Evolutionary conservation across 92 coral and sea anemone genomes (phyloP).

Genomic region (Porites lobata): DNA sequence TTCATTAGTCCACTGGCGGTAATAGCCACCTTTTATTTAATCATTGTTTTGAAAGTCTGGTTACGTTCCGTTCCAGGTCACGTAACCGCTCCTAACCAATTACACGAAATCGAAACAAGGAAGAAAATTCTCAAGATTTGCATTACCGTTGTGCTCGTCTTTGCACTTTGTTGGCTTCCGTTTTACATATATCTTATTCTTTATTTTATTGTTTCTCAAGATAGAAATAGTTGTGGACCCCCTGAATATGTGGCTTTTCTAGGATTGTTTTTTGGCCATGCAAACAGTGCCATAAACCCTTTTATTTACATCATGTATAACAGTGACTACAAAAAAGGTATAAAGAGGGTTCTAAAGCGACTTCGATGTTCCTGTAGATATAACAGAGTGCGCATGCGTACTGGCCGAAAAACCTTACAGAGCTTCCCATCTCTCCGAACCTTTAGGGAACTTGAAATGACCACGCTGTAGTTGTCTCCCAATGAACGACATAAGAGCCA

Average conservation of each 20-base stretch:
- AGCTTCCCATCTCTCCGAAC: constrained; percentile 25
- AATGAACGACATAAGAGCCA: no score
- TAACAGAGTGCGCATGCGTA: constrained; percentile 27
- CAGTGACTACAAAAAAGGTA: constrained; percentile 67
- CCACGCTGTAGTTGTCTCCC: neutral
- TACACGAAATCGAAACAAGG: constrained; percentile 73
- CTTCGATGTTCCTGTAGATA: constrained; percentile 11
- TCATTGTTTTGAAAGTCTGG: constrained; percentile 89
- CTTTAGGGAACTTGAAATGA: constrained; percentile 30
- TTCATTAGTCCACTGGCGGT: constrained; percentile 76
- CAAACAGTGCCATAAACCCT: constrained; percentile 84
- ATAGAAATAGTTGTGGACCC: constrained; percentile 51
- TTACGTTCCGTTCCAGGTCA: constrained; percentile 89
- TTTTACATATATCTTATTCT: constrained; percentile 70
- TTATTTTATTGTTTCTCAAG: constrained; percentile 20
- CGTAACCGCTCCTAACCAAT: constrained; percentile 75
- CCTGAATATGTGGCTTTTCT: constrained; percentile 67
- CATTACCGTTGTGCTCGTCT: constrained; percentile 76
- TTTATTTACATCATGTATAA: constrained; percentile 82
- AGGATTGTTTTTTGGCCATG: constrained; percentile 70
- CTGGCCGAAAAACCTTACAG: neutral
- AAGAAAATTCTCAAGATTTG: constrained; percentile 81
- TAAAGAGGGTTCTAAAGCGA: constrained; percentile 26
- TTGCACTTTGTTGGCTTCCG: constrained; percentile 87
- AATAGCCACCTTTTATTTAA: constrained; percentile 78